Percentiles rank a stretch among this genome's conserved stretches.
phyloP scores from a whole-genome alignment of 2,113 vertebrate genomes.

The Vireo altiloquus region DNA sequence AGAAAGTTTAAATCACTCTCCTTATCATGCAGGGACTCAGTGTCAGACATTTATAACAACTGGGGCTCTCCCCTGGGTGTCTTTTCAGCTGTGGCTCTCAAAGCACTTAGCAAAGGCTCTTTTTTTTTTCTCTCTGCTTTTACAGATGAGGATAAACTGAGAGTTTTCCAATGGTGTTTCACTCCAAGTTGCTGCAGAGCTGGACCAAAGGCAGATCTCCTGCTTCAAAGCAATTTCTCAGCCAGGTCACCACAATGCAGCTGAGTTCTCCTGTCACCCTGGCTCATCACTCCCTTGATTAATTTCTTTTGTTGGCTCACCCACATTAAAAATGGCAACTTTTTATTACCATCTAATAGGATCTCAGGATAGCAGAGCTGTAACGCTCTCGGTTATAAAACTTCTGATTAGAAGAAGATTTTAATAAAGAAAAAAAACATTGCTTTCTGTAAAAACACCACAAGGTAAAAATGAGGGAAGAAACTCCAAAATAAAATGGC shows the following conservation, averaged over 20 bases:
- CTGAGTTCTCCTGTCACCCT: neutral
- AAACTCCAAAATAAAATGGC: neutral
- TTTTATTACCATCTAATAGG: neutral
- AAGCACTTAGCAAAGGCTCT: neutral
- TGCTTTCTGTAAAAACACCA: neutral
- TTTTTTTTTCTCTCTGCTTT: neutral
- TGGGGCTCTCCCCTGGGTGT: neutral
- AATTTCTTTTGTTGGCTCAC: neutral
- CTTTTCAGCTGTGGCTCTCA: neutral
- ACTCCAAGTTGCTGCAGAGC: neutral
- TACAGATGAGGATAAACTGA: neutral
- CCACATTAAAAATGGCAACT: neutral
- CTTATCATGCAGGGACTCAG: neutral
- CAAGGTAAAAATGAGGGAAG: rapidly evolving
- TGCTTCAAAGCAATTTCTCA: neutral
- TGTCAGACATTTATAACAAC: constrained; percentile 19
- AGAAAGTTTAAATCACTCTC: constrained; percentile 36
- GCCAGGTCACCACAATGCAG: neutral
- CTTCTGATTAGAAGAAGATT: neutral
- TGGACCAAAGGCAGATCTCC: neutral
- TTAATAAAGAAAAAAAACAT: neutral
- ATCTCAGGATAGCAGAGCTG: neutral
- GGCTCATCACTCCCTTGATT: neutral
- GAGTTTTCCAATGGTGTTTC: neutral
- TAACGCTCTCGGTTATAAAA: neutral